Evolutionary conservation across 92 coral and sea anemone species (phyloP).

Genomic region (Palythoa caribaeorum): DNA sequence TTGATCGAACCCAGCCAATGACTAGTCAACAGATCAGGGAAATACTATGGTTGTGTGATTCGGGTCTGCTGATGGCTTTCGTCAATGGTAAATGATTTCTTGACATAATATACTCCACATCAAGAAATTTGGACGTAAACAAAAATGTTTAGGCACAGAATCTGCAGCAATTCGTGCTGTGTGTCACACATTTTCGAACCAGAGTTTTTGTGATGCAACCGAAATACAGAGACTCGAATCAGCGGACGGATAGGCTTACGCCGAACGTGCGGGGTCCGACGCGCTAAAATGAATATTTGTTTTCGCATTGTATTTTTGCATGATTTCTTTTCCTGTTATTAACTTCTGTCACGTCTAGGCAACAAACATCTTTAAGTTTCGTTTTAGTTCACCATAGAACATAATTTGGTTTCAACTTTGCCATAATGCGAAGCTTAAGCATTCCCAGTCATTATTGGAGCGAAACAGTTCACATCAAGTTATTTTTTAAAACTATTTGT

Average conservation of each 20-base stretch:
- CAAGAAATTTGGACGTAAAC: neutral
- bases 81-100: conserved; percentile 1
- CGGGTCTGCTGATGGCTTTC: conserved; percentile 37
- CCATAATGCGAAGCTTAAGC: neutral
- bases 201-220: conserved; percentile 5
- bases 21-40: neutral
- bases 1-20: conserved; percentile 21
- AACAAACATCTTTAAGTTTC: neutral
- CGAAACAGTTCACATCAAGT: neutral
- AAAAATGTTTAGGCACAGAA: neutral
- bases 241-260: neutral
- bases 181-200: conserved; percentile 2
- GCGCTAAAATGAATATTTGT: neutral
- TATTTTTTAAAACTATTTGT: neutral
- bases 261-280: neutral
- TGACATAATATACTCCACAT: neutral
- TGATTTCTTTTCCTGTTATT: conserved; percentile 23
- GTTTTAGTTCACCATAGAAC: neutral
- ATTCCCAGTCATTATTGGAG: neutral
- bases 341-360: neutral
- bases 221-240: neutral
- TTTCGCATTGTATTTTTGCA: conserved; percentile 7
- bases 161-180: neutral
- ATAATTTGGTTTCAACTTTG: neutral
- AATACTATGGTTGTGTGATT: neutral